phyloP scores from a whole-genome alignment of 2,888 invertebrate genomes.

The Baccha elongata region DNA sequence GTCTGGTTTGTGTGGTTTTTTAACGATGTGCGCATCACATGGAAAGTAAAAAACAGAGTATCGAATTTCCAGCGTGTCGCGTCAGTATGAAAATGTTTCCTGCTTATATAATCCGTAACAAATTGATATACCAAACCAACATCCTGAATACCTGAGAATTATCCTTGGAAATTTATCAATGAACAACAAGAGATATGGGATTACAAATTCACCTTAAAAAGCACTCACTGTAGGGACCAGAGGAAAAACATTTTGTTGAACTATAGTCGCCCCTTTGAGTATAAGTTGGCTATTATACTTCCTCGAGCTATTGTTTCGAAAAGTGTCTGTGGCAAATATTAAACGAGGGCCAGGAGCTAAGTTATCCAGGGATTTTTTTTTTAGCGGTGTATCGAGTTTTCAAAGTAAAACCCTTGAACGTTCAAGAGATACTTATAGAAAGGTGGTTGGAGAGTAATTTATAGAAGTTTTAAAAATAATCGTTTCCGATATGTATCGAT shows the following conservation, averaged over 20 bases:
- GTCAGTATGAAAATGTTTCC: slow-evolving; percentile 35
- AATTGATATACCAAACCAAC: slow-evolving; percentile 41
- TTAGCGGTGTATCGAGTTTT: slow-evolving; percentile 60
- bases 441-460: slow-evolving; percentile 1
- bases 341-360: slow-evolving; percentile 20
- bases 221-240: slow-evolving; percentile 13
- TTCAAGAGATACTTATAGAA: slow-evolving; percentile 46
- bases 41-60: slow-evolving; percentile 14
- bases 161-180: slow-evolving; percentile 60
- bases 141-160: slow-evolving; percentile 68
- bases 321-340: neutral
- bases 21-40: slow-evolving; percentile 46
- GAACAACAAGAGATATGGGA: slow-evolving; percentile 40
- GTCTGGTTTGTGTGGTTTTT: slow-evolving; percentile 52
- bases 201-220: slow-evolving; percentile 73
- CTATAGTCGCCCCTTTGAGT: slow-evolving; percentile 22
- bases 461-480: slow-evolving; percentile 1
- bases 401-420: slow-evolving; percentile 52
- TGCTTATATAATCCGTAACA: slow-evolving; percentile 59
- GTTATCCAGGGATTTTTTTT: neutral
- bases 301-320: slow-evolving; percentile 39
- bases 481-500: slow-evolving; percentile 22
- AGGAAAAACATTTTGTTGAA: slow-evolving; percentile 30
- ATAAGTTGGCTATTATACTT: slow-evolving; percentile 31
- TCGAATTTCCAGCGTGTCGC: slow-evolving; percentile 39